Evolutionary conservation across 1,140 invertebrate genomes (phyloP), one percentile per base, ranked within the genome.

Genomic region (Drosophila mayri): DNA sequence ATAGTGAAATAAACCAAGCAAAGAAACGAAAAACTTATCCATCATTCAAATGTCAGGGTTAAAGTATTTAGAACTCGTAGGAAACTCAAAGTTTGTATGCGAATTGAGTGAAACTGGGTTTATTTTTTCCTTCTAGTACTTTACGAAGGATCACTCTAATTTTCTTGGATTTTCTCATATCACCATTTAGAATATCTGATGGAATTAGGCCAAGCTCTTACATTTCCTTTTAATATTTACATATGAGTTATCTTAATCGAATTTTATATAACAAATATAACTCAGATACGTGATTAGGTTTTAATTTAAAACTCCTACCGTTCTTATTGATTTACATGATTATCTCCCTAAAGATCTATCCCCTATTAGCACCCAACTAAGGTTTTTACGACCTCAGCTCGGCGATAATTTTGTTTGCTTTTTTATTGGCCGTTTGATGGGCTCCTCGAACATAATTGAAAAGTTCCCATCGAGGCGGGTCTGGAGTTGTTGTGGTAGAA

Each of bases 351-450:
- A 22, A 30, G 9, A 59, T 72, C 65, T 72, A 49, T 70, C 37
- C 65, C 30, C 44, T 50, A 32, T 72, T 72, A 59, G 22, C 68
- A 60, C 66, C 66, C 52, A 60, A 38, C 52, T 28, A 72, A 16
- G 32, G 30, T 14, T 41, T 71, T 72, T 72, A 72, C 43, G 70
- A 55, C 50, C 43, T 49, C 28, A 28, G 25, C 28, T 58, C 8
- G 68, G 50, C 49, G 67, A 72, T 72, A 72, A 71, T 49, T 66
- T 64, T 85, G 64, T 78, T 77, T 68, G 40, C 68, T 65, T 88
- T 64, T 88, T 88, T 88, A 88, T 88, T 88, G 50, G 60, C 5
- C 70, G 71, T 78, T 85, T 83, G 65, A 79, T 84, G 81, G 61
- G 40, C 41, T 30, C 54, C 38, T n/a, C 32, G 32, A 37, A 49